phyloP scores from a whole-genome alignment of 2,797 vertebrate genomes.

The Pipistrellus nathusii region DNA sequence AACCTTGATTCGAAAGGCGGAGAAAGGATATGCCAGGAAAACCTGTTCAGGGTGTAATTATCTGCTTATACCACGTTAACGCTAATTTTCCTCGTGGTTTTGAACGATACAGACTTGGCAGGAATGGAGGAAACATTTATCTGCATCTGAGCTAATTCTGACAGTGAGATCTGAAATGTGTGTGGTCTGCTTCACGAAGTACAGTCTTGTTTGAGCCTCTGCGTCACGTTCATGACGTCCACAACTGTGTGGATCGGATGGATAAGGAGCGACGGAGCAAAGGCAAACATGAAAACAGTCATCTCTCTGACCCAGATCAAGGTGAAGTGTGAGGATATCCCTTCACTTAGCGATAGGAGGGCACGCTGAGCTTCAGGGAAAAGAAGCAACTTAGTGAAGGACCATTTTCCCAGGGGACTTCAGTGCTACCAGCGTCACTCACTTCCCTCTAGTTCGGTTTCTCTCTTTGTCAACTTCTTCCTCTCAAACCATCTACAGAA shows the following conservation, averaged over 20 bases:
- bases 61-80: conserved; percentile 9
- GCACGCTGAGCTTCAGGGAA: background rate
- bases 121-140: background rate
- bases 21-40: background rate
- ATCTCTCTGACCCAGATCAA: background rate
- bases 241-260: background rate
- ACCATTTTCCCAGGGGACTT: background rate
- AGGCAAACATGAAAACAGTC: background rate
- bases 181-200: background rate
- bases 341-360: background rate
- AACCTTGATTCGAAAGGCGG: background rate
- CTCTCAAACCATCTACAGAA: background rate
- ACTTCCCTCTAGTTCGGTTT: background rate
- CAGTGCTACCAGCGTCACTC: background rate
- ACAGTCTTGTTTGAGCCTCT: background rate
- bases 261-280: background rate
- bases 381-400: background rate
- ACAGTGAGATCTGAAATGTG: background rate
- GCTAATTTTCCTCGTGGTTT: background rate
- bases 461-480: background rate
- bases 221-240: background rate
- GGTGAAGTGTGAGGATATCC: background rate
- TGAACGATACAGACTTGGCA: conserved; percentile 4
- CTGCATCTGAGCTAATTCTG: background rate
- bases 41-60: background rate